These are phyloP conservation scores for Dasyornis broadbenti DNA, from an alignment of 2,113 vertebrate species.

Conservation along the genomic window DNA sequence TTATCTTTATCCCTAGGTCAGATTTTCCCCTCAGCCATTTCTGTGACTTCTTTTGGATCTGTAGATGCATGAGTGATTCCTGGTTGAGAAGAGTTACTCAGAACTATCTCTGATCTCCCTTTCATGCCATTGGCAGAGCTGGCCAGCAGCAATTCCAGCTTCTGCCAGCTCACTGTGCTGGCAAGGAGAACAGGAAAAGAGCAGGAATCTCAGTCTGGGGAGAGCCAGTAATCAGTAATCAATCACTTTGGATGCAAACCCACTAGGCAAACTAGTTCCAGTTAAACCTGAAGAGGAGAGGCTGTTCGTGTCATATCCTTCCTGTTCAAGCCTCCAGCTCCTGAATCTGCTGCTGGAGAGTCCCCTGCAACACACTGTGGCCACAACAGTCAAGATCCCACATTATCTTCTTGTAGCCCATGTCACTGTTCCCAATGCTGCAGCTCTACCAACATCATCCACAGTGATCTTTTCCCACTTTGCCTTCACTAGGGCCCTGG, in stretches of 20 bases:
- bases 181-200: not conserved
- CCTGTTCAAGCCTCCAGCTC: not conserved
- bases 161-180: not conserved
- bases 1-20: not conserved
- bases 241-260: not conserved
- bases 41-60: not conserved
- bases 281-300: not conserved
- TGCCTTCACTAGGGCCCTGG: not conserved
- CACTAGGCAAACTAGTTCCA: not conserved
- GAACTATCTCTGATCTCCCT: not conserved
- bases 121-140: not conserved
- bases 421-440: accelerated
- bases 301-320: not conserved
- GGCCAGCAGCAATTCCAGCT: not conserved
- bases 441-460: not conserved
- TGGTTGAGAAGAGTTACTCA: not conserved
- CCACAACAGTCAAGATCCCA: accelerated
- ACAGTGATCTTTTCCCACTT: not conserved
- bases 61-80: not conserved
- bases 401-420: not conserved
- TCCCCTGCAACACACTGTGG: not conserved
- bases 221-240: not conserved
- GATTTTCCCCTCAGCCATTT: not conserved
- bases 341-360: not conserved
- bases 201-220: not conserved